Evolutionary conservation across 1,140 invertebrate species (phyloP), one percentile per base, ranked within the genome.

Genomic region (Oppia nitens): DNA sequence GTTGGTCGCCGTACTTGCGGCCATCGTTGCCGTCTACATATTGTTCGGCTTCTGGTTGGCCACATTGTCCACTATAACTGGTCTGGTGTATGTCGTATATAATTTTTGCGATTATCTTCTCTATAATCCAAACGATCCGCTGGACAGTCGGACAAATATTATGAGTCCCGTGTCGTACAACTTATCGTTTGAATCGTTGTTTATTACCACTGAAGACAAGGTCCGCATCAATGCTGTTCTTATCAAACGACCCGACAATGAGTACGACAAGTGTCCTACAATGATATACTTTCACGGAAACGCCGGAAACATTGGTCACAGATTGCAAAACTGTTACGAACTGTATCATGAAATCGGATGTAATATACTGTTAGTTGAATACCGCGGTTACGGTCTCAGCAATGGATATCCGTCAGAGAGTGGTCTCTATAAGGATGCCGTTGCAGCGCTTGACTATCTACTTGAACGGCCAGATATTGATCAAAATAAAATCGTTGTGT

Each of bases 251-350:
- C 57, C 62, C 70, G 76, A 77, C 55, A 78, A 81, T 47, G 76
- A 77, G 60, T 76, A 77, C 57, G 76, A 77, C 60, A 70, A 72
- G 47, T 77, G 76, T 51, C 84, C 86, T 1, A 93, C 89, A 1
- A 73, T 95, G 63, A 71, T 95, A 20, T 94, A 86, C 74, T 81
- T 96, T 53, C 91, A 96, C 77, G 91, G 91, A 9, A 95, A 95
- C 81, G 90, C 91, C 60, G 91, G 91, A 20, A 95, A 96, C 70
- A 88, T 95, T 77, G 91, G 90, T 0, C 89, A 94, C 69, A 81
- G 85, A 83, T 72, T 90, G 59, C 77, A 82, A 62, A 87, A 88
- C 72, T 80, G 79, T 29, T 78, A 78, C 64, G 85, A 83, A 11
- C 73, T 95, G 24, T 90, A 85, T 73, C 77, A 83, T 66, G 79